These are phyloP conservation scores for Promerops cafer DNA, from an alignment of 2,113 vertebrate genomes.

Conservation along the genomic window DNA sequence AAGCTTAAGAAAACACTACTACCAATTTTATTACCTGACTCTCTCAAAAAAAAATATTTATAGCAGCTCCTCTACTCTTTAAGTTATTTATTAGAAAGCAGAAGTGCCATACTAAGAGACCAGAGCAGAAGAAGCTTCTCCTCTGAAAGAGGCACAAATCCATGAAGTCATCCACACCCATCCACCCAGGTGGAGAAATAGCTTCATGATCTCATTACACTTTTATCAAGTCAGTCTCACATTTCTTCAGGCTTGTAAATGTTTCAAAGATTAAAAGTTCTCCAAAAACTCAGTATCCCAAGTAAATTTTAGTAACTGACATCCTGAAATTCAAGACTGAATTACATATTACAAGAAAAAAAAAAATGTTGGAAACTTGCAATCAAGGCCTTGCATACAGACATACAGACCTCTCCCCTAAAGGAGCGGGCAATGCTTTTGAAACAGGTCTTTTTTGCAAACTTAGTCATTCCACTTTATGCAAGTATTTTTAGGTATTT, in stretches of 20 bases:
- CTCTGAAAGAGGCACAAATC: not conserved
- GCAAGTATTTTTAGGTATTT: not conserved
- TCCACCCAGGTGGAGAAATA: not conserved
- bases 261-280: not conserved
- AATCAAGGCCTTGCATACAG: not conserved
- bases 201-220: not conserved
- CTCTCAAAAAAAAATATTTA: not conserved
- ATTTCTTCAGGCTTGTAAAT: not conserved
- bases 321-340: not conserved
- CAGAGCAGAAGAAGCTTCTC: not conserved
- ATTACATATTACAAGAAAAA: not conserved
- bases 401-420: not conserved
- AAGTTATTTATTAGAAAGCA: not conserved
- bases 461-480: not conserved
- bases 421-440: not conserved
- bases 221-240: not conserved
- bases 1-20: not conserved
- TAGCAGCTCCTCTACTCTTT: not conserved
- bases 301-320: not conserved
- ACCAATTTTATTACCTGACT: not conserved
- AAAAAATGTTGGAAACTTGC: not conserved
- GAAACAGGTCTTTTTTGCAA: not conserved
- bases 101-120: not conserved
- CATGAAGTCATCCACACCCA: not conserved
- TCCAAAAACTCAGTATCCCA: not conserved